A percentile compares a stretch with the other conserved stretches of the same genome.
phyloP scores from a whole-genome alignment of 1,140 invertebrate genomes.

The Euura saliciscinereae region DNA sequence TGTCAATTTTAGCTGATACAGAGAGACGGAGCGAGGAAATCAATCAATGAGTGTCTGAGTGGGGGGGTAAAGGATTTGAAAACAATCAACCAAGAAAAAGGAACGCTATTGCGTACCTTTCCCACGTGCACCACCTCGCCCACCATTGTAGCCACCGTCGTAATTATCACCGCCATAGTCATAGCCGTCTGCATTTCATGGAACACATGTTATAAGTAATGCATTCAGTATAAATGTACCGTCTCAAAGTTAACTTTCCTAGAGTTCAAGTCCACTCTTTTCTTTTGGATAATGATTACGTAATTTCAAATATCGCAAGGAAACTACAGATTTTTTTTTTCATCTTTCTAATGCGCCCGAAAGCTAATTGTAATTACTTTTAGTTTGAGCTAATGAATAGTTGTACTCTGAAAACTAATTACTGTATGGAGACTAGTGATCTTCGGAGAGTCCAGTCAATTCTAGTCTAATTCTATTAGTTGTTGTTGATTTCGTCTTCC shows the following conservation, averaged over 20 bases:
- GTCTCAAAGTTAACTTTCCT: not conserved
- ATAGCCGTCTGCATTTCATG: constrained; percentile 72
- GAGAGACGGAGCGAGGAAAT: not conserved
- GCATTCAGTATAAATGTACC: constrained; percentile 41
- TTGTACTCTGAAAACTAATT: too few species aligned
- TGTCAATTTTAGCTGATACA: not conserved
- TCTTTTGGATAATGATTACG: constrained; percentile 12
- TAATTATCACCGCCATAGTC: constrained; percentile 77
- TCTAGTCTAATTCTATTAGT: too few species aligned
- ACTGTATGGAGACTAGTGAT: too few species aligned
- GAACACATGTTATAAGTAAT: constrained; percentile 60
- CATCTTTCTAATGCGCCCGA: too few species aligned
- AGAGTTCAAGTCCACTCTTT: not conserved
- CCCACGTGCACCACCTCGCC: constrained; percentile 75
- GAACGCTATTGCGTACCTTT: constrained; percentile 73
- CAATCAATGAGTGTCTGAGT: constrained; percentile 23
- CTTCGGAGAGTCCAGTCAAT: too few species aligned
- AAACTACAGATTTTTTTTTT: too few species aligned
- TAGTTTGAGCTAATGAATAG: too few species aligned
- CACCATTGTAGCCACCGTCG: constrained; percentile 80
- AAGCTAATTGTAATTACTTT: too few species aligned
- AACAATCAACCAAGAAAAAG: constrained; percentile 41
- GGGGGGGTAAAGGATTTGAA: constrained; percentile 22
- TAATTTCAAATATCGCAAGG: constrained; percentile 14
- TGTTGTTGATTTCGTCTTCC: too few species aligned